phyloP scores from a whole-genome alignment of 2,888 invertebrate genomes.

The Agrotis segetum region DNA sequence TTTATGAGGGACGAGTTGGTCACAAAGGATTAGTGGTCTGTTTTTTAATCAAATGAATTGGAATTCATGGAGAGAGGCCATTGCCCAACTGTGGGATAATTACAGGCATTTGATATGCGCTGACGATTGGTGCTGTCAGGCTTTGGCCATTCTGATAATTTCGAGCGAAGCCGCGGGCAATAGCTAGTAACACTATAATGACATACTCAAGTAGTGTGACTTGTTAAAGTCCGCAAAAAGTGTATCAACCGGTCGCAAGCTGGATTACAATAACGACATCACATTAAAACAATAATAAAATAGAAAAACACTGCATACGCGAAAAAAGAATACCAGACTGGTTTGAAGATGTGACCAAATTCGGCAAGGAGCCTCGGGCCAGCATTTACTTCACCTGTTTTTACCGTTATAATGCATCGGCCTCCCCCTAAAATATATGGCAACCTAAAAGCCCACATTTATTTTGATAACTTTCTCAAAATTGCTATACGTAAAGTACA shows the following conservation, averaged over 20 bases:
- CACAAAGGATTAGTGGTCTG: too few relatives aligned
- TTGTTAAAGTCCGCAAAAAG: constrained; percentile 34
- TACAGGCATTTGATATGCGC: too few relatives aligned
- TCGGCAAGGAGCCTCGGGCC: constrained; percentile 63
- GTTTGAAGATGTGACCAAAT: constrained; percentile 67
- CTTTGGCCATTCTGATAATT: not conserved
- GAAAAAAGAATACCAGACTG: constrained; percentile 66
- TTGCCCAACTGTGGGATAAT: too few relatives aligned
- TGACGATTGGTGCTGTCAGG: not conserved
- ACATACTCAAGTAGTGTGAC: constrained; percentile 5
- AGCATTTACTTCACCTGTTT: constrained; percentile 72
- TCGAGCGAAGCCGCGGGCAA: too few relatives aligned
- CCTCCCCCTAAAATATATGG: constrained; percentile 84
- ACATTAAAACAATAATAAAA: constrained; percentile 66
- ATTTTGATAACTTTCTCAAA: constrained; percentile 82
- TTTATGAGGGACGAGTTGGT: too few relatives aligned
- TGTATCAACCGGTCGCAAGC: constrained; percentile 43
- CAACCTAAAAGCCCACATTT: constrained; percentile 85
- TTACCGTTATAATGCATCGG: constrained; percentile 80
- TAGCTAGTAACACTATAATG: constrained; percentile 17
- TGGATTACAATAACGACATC: constrained; percentile 40
- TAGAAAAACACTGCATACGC: constrained; percentile 68
- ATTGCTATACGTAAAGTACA: constrained; percentile 62
- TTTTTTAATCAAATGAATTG: too few relatives aligned
- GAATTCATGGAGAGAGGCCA: too few relatives aligned